Evolutionary conservation across 2,888 invertebrate species (phyloP), one percentile per base, ranked within the genome.

Genomic region (Linnaemya vulpina): DNA sequence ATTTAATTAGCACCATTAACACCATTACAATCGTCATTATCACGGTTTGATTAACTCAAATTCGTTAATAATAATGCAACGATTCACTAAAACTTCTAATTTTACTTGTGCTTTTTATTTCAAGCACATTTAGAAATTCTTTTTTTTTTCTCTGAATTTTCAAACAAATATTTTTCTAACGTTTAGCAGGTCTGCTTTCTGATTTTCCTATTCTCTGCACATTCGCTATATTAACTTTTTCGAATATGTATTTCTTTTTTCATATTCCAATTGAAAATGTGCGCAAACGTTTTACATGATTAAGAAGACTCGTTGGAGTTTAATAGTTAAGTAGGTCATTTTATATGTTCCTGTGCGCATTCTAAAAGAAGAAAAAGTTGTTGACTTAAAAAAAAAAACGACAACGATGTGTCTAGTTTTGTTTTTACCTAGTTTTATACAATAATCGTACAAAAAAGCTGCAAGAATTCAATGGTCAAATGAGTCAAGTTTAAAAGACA

Each of bases 401-500:
- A 40, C 51, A 51, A 49, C 51, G 20, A 38, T 68, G 60, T 76
- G 60, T 76, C 67, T 58, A 58, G 46, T 46, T 35, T 63, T 43
- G 58, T 58, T 51, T 17, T 51, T 51, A 20, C 51, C 67, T 58
- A 58, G 46, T 58, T 46, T 63, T 51, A 65, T 67, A 10, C 11
- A 75, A 51, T 40, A 40, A 63, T 40, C 25, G 38, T 25, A 53
- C 58, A 55, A 55, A 75, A 75, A 51, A 70, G 60, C 30, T 67
- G 10, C 3, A 79, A 80, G 80, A 86, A 78, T 83, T 85, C 75
- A 78, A 65, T 77, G 84, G 83, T 77, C 83, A 83, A 83, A 78
- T 78, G 75, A 83, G 83, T 85, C 86, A 86, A 84, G 86, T 79
- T 86, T 81, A 74, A 11, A 53, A 74, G 30, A 58, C 20, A 58